A percentile compares a stretch with the other conserved stretches of the same genome.
phyloP scores from a whole-genome alignment of 2,888 invertebrate species.

The Fragum sueziense region DNA sequence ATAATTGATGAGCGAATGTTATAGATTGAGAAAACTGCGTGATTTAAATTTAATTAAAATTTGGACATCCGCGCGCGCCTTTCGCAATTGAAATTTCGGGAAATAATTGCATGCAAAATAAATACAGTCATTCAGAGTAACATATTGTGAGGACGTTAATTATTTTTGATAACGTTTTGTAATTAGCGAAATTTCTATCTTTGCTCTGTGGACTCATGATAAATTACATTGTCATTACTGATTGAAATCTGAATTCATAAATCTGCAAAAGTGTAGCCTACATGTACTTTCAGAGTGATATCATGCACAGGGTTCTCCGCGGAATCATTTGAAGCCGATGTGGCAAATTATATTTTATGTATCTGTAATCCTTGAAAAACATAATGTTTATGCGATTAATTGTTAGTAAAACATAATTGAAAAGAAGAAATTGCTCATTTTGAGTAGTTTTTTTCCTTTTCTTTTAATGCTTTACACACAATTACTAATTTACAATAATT shows the following conservation, averaged over 20 bases:
- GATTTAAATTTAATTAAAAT: slow-evolving; percentile 23
- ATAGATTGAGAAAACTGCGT: slow-evolving; percentile 11
- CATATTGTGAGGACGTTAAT: slow-evolving; percentile 7
- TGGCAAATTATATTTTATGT: too few relatives aligned
- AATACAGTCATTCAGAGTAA: background rate
- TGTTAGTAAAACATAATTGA: too few relatives aligned
- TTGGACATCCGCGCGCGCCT: slow-evolving; percentile 20
- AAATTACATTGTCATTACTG: background rate
- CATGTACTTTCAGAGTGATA: too few relatives aligned
- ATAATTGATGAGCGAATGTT: slow-evolving; percentile 56
- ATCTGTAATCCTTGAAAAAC: too few relatives aligned
- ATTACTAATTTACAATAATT: too few relatives aligned
- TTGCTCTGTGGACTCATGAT: background rate
- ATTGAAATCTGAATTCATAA: background rate
- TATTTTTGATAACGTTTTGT: background rate
- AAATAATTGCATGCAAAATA: slow-evolving; percentile 1
- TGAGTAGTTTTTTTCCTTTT: too few relatives aligned
- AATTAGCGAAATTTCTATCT: background rate
- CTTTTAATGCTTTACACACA: too few relatives aligned
- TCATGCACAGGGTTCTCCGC: too few relatives aligned
- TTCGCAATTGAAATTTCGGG: background rate
- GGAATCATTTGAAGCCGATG: too few relatives aligned
- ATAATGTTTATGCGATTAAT: too few relatives aligned
- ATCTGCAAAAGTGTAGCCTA: too few relatives aligned
- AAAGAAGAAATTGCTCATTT: too few relatives aligned